Evolutionary conservation across 2,797 vertebrate genomes (phyloP).

Genomic region (Erithacus rubecula): DNA sequence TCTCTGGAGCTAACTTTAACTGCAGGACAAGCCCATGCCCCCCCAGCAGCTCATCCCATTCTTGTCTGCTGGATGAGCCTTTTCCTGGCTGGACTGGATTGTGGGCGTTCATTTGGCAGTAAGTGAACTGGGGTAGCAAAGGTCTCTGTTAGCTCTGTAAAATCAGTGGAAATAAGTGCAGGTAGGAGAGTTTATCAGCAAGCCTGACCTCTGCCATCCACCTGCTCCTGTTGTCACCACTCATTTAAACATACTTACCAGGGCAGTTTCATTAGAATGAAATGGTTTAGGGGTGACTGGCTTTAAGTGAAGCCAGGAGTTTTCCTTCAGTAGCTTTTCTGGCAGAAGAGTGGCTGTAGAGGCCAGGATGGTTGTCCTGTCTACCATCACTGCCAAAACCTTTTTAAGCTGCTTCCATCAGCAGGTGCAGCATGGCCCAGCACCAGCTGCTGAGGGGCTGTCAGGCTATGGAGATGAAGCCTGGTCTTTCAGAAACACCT

Average conservation of each 20-base stretch:
- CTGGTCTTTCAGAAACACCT: not conserved
- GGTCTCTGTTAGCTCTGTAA: not conserved
- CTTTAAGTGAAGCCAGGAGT: not conserved
- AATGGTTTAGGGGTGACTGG: not conserved
- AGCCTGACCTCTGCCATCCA: accelerated
- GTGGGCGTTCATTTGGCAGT: not conserved
- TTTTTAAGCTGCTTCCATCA: not conserved
- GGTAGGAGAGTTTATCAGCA: not conserved
- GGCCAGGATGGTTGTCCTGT: not conserved
- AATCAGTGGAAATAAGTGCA: not conserved
- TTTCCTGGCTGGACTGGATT: not conserved
- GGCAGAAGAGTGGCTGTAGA: not conserved
- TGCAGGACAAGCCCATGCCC: not conserved
- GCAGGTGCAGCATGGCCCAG: not conserved
- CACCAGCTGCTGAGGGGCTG: not conserved
- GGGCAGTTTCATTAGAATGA: not conserved
- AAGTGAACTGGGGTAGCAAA: not conserved
- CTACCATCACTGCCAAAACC: accelerated
- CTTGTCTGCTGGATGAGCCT: not conserved
- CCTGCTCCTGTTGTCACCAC: accelerated
- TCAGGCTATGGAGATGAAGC: not conserved
- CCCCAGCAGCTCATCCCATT: not conserved
- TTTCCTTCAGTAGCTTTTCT: not conserved
- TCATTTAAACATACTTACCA: not conserved
- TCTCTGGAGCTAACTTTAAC: not conserved